A percentile compares a stretch with the other conserved stretches of the same genome.
Evolutionary conservation across 1,140 invertebrate genomes (phyloP).

Genomic region (Macrobrachium rosenbergii): DNA sequence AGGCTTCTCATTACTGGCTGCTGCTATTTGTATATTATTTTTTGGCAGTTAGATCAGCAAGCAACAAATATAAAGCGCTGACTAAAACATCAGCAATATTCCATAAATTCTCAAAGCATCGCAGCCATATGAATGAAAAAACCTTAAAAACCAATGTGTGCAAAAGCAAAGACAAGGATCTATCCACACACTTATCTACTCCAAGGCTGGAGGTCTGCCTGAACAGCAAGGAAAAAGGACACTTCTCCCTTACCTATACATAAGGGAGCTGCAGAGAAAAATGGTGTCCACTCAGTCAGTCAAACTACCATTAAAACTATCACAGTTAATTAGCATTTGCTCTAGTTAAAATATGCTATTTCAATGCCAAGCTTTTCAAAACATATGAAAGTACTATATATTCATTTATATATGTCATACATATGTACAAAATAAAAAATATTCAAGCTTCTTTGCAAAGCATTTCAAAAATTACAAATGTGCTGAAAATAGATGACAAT

Average conservation of each 20-base stretch:
- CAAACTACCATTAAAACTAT: slow-evolving; percentile 45
- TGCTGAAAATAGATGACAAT: slow-evolving; percentile 56
- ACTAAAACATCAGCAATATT: too few relatives aligned
- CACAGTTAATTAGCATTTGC: slow-evolving; percentile 54
- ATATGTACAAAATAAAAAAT: slow-evolving; percentile 59
- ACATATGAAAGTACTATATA: slow-evolving; percentile 42
- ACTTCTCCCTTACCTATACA: slow-evolving; percentile 27
- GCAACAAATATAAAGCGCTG: too few relatives aligned
- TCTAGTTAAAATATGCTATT: slow-evolving; percentile 50
- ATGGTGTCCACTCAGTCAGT: slow-evolving; percentile 25
- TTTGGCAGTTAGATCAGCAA: too few relatives aligned
- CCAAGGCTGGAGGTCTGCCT: slow-evolving; percentile 24
- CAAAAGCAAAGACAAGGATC: slow-evolving; percentile 22
- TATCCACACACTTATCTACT: slow-evolving; percentile 31
- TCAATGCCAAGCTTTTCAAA: slow-evolving; percentile 40
- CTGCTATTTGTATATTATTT: background rate
- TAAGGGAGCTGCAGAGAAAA: slow-evolving; percentile 4
- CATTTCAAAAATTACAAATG: slow-evolving; percentile 58
- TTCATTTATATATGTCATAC: slow-evolving; percentile 43
- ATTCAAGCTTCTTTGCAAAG: slow-evolving; percentile 56
- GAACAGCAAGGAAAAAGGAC: slow-evolving; percentile 24
- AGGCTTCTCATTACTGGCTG: background rate
- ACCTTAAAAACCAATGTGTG: background rate
- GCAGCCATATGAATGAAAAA: background rate
- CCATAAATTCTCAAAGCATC: background rate